Percentiles rank a stretch among this genome's conserved stretches.
Conservation (phyloP, 2,888 invertebrate genomes). For the Pasiphila rectangulata region DNA sequence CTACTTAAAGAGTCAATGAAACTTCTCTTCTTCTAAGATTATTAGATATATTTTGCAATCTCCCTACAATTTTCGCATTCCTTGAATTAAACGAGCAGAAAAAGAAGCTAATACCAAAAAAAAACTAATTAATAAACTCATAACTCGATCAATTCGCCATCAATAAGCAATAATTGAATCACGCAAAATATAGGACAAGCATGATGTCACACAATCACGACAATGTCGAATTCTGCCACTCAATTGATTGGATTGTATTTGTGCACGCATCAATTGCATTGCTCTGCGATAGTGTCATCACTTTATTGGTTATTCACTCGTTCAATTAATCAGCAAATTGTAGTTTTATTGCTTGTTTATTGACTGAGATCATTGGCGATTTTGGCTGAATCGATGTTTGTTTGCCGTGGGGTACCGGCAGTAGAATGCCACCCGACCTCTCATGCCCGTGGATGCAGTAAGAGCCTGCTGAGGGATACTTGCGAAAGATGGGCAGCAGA, state of each 20-base stretch:
- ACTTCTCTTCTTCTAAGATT: too few relatives aligned
- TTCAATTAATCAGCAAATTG: conserved; percentile 48
- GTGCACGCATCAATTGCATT: conserved; percentile 59
- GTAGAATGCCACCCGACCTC: too few relatives aligned
- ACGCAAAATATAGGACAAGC: conserved; percentile 58
- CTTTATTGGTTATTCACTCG: conserved; percentile 42
- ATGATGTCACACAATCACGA: conserved; percentile 57
- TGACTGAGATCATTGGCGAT: conserved; percentile 28
- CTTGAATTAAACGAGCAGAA: too few relatives aligned
- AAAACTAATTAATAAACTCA: neutral
- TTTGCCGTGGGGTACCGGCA: too few relatives aligned
- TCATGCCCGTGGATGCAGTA: too few relatives aligned
- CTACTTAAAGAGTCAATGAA: too few relatives aligned
- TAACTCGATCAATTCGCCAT: conserved; percentile 58
- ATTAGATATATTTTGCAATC: too few relatives aligned
- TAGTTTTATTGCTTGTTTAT: conserved; percentile 32
- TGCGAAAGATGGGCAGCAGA: too few relatives aligned
- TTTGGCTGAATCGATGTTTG: conserved; percentile 5
- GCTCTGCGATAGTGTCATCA: conserved; percentile 49
- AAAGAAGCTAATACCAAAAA: too few relatives aligned
- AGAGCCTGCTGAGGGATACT: too few relatives aligned
- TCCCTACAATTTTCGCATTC: too few relatives aligned
- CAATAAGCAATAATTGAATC: conserved; percentile 69
- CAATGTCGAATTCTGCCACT: conserved; percentile 39
- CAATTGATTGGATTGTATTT: conserved; percentile 54